Evolutionary conservation across 2,797 vertebrate genomes (phyloP), one percentile per base, ranked within the genome.

Genomic region (Urophycis tenuis): DNA sequence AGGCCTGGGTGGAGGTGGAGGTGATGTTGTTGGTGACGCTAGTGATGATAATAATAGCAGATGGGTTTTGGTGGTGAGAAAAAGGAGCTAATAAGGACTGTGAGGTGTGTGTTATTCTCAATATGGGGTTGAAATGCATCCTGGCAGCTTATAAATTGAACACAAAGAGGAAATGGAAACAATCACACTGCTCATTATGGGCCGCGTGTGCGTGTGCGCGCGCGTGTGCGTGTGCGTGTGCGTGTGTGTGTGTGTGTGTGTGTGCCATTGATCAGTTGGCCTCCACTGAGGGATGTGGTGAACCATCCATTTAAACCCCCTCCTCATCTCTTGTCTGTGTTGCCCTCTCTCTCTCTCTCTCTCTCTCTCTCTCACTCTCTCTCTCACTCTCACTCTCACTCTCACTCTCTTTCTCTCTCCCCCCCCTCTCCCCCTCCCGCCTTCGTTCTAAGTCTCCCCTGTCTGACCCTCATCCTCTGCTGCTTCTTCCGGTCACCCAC

Each of bases 281-380:
- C 45, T 81, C 83, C 81, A 78, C 19, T 76, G 80, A 83, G 77
- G 75, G 76, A 79, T 72, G 84, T 74, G 74, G 76, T 79, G 74
- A 70, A 60, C 84, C 71, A 78, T 81, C 30, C 78, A 80, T 45
- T 75, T 74, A 74, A 84, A 77, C 80, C 39, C 71, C 49, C 15
- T 49, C 45, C 1, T 19, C 17, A 2, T 17, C 45, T 49, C 45
- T 49, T 49, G 3, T 49, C 45, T 19, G 2, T 36, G 6, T 36
- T 10, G 15, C 45, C 19, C 45, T 49, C 15, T 19, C 45, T 49
- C 45, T 10, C 15, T 19, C 45, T 19, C 45, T 49, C 45, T 19
- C 17, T 49, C 36, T 2, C 11, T 12, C 36, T 10, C 36, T 39
- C 36, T 39, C 35, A 11, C 14, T 1, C 49, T 60, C 41, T 60